Percentiles rank a stretch among this genome's conserved stretches.
phyloP scores from a whole-genome alignment of 2,888 invertebrate genomes.

The Scaptomyza polygonia region DNA sequence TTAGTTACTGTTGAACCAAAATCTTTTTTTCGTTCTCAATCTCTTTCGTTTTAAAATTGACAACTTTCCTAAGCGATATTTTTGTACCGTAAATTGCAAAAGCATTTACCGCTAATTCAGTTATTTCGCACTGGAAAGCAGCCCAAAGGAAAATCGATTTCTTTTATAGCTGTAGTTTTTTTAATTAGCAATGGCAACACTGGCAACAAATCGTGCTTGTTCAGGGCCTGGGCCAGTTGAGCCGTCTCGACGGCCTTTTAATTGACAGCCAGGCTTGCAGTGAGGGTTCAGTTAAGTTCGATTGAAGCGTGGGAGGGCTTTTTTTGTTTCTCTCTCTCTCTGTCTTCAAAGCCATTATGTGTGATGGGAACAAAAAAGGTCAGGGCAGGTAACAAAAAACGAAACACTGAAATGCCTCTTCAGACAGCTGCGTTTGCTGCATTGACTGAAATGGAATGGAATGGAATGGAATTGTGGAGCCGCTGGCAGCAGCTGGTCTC shows the following conservation, averaged over 20 bases:
- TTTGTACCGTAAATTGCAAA: conserved; percentile 60
- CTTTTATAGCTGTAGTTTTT: conserved; percentile 3
- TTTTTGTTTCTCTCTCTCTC: background rate
- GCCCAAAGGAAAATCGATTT: conserved; percentile 49
- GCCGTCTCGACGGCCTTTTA: conserved; percentile 66
- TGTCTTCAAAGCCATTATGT: conserved; percentile 2
- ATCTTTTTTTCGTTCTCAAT: conserved; percentile 5
- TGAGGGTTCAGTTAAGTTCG: conserved; percentile 15
- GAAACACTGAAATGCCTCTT: conserved; percentile 28
- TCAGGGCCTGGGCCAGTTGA: conserved; percentile 60
- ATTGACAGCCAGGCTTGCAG: conserved; percentile 63
- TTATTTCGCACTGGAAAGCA: conserved; percentile 67
- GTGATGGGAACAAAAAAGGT: conserved; percentile 51
- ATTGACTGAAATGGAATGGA: conserved; percentile 43
- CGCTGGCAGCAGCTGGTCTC: conserved; percentile 30
- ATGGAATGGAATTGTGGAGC: conserved; percentile 43
- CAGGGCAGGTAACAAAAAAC: conserved; percentile 41
- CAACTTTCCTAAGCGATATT: conserved; percentile 34
- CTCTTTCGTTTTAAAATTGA: conserved; percentile 11
- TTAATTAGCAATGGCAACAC: conserved; percentile 48
- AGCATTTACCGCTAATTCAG: conserved; percentile 61
- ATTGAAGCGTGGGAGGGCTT: conserved; percentile 50
- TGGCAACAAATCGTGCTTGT: conserved; percentile 65
- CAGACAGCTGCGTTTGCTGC: conserved; percentile 61
- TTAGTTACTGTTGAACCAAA: too few species aligned